Evolutionary conservation across 2,113 vertebrate genomes (phyloP), one percentile per base, ranked within the genome.

Genomic region (Centropus unirufus): DNA sequence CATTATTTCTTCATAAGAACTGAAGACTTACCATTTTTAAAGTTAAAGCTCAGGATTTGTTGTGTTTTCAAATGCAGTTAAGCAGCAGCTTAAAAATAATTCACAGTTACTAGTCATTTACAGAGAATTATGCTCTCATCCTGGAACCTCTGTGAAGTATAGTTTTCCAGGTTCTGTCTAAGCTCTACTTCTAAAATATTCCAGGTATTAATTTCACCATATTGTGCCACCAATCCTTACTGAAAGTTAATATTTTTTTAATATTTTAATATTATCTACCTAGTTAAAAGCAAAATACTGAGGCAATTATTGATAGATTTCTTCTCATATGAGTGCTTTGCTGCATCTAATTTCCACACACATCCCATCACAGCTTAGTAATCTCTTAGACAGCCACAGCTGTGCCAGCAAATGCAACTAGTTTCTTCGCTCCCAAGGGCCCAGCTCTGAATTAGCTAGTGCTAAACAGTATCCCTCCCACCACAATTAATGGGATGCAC

Each of bases 341-440:
- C 80, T 91, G 55, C 67, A 44, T 77, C 51, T 81, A 59, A 68
- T 58, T 55, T 40, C 87, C 78, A 64, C 55, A 61, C 55, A 72
- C 27, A 85, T 87, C 63, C 47, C 51, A 70, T 83, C 66, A 90
- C 3, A 14, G 39, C 2, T 85, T 75, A 67, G 61, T 70, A 83
- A 91, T 91, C 61, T 83, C 55, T 80, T 44, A 9, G 69, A 91
- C 80, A 94, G 70, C 58, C 76, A 70, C 78, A 96, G 94, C 85
- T 94, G 92, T 67, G 90, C 90, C 83, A 93, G 58, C 73, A 93
- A 96, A 76, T 59, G 21, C 69, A 91, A 86, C 64, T 29, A 47
- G 54, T 87, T 77, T 72, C 58, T 80, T 34, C 59, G 70, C 54
- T 94, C 93, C 66, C 92, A 75, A 67, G 80, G 66, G 88, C 34